These are phyloP conservation scores for Operophtera brumata DNA, from an alignment of 2,888 invertebrate genomes.

Conservation along the genomic window DNA sequence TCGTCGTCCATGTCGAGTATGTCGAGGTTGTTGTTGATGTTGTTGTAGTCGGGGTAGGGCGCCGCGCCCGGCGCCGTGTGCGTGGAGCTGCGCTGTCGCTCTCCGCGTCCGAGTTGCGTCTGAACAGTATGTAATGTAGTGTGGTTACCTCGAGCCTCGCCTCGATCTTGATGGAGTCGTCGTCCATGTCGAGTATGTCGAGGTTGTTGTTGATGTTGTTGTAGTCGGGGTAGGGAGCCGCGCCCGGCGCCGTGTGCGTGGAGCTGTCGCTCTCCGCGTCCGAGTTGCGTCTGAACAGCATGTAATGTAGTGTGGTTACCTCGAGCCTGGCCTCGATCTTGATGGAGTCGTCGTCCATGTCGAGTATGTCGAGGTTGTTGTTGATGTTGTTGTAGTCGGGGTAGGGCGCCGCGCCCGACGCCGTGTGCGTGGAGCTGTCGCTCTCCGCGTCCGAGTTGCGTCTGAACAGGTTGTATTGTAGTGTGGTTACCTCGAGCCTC, in stretches of 20 bases:
- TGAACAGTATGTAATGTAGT: too few species aligned
- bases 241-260: constrained; percentile 23
- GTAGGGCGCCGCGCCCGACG: constrained; percentile 8
- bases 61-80: constrained; percentile 13
- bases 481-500: constrained; percentile 52
- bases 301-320: constrained; percentile 36
- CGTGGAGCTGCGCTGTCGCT: constrained; percentile 40
- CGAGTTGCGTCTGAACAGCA: background rate
- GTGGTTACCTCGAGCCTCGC: constrained; percentile 57
- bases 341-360: constrained; percentile 75
- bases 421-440: constrained; percentile 31
- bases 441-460: background rate
- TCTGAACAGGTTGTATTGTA: background rate
- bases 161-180: constrained; percentile 71
- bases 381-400: constrained; percentile 62
- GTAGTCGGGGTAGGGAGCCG: constrained; percentile 45
- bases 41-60: constrained; percentile 51
- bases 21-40: constrained; percentile 68
- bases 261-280: constrained; percentile 33
- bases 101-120: too few species aligned
- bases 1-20: constrained; percentile 77
- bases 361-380: constrained; percentile 71
- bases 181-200: constrained; percentile 75
- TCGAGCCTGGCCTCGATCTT: constrained; percentile 68
- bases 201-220: constrained; percentile 69